Evolutionary conservation across 2,888 invertebrate genomes (phyloP).

Genomic region (Papilio gigon): DNA sequence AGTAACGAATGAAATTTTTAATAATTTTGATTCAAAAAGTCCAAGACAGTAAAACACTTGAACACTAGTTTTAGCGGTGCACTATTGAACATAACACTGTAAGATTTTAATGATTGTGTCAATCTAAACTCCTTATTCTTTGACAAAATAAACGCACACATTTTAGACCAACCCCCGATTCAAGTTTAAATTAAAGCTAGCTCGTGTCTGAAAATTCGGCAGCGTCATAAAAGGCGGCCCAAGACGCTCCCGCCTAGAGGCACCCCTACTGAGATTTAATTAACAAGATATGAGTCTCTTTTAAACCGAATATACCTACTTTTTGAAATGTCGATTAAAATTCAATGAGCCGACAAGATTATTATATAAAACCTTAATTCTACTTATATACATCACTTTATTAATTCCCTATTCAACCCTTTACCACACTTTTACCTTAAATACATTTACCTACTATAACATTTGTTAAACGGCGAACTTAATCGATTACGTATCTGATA

Average conservation of each 20-base stretch:
- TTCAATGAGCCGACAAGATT: conserved; percentile 68
- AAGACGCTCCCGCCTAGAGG: conserved; percentile 67
- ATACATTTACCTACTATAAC: not conserved
- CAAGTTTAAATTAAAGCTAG: conserved; percentile 77
- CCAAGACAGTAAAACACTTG: not conserved
- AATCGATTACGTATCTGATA: conserved; percentile 73
- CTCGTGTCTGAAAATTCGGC: conserved; percentile 75
- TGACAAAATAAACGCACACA: conserved; percentile 59
- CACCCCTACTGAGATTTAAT: conserved; percentile 80
- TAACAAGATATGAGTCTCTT: conserved; percentile 81
- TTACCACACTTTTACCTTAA: not conserved
- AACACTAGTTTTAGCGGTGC: not conserved
- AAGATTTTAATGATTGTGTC: conserved; percentile 46
- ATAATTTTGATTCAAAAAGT: not conserved
- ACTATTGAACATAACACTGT: not conserved
- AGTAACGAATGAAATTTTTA: too few species aligned
- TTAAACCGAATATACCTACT: conserved; percentile 77
- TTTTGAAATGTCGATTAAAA: conserved; percentile 78
- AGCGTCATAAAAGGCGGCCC: conserved; percentile 67
- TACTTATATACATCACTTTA: conserved; percentile 30
- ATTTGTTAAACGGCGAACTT: conserved; percentile 52
- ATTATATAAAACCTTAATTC: conserved; percentile 63
- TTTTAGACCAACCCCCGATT: conserved; percentile 65
- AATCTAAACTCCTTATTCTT: conserved; percentile 58
- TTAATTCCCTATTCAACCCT: conserved; percentile 2